phyloP scores from a whole-genome alignment of 2,888 invertebrate species.

The Eudasyphora cyanicolor region DNA sequence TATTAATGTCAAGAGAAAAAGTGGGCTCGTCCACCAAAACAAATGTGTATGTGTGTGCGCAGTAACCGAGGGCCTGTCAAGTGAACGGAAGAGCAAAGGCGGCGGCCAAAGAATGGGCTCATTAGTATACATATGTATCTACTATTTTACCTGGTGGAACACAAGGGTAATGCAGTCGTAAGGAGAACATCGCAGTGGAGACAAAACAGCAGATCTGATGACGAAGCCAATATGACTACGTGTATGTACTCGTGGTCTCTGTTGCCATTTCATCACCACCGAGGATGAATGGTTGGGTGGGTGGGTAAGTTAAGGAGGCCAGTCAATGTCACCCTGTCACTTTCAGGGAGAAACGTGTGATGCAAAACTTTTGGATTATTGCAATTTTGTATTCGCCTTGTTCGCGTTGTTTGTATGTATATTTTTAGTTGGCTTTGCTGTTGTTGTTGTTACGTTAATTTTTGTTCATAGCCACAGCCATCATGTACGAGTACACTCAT shows the following conservation, averaged over 20 bases:
- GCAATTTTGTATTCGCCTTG: constrained; percentile 20
- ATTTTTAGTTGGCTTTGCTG: not conserved
- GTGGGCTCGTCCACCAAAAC: constrained; percentile 60
- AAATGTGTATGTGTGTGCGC: constrained; percentile 6
- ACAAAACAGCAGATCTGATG: not conserved
- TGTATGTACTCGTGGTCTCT: constrained; percentile 15
- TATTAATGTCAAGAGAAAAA: constrained; percentile 38
- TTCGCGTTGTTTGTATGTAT: not conserved
- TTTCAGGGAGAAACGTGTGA: constrained; percentile 41
- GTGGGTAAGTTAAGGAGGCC: constrained; percentile 55
- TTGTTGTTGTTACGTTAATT: constrained; percentile 8
- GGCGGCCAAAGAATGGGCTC: not conserved
- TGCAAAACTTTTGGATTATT: constrained; percentile 50
- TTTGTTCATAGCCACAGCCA: too few species aligned
- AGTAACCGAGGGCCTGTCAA: not conserved
- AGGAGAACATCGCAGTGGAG: not conserved
- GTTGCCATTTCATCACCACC: constrained; percentile 40
- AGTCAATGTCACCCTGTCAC: constrained; percentile 63
- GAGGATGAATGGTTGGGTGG: too few species aligned
- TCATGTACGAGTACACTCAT: too few species aligned
- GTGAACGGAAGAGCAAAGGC: not conserved
- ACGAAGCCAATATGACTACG: not conserved
- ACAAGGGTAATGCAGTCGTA: not conserved
- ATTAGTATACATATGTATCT: not conserved
- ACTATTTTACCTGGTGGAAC: too few species aligned